Evolutionary conservation across 2,888 invertebrate species (phyloP), one percentile per base, ranked within the genome.

Genomic region (Heteropelma amictum): DNA sequence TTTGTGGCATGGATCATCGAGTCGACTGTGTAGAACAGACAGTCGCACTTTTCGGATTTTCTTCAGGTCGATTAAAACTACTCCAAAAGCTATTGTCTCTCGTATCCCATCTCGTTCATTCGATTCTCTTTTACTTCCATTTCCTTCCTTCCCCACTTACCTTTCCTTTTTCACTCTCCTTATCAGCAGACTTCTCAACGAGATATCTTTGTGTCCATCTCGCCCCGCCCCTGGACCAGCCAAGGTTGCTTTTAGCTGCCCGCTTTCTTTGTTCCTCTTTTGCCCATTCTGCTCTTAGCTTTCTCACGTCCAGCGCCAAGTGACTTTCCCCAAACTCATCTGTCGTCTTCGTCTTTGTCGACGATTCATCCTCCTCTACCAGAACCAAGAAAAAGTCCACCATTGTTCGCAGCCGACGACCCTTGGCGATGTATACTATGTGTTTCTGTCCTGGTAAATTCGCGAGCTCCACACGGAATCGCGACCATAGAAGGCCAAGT

Each of bases 351-450:
- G 30, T 56, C 63, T 28, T 60, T 69, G 40, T 42, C 7, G 14
- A 21, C 69, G n/a, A n/a, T n/a, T 74, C 73, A 60, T 60, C 53
- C 64, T 60, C 69, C 17, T 58, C 56, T 51, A 35, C 51, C 69
- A 42, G 38, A 58, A 38, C 69, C 35, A 64, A 53, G 53, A 51
- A 74, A 69, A 74, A 63, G 70, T 74, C 45, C 51, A 35, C 72
- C 72, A 72, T 76, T 76, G 75, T 76, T 76, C 68, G 67, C 72
- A 19, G 72, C 68, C 42, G 58, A 67, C 74, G 60, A 71, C 61
- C 49, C 45, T 40, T 63, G 35, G 28, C 12, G 28, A 8, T 60
- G 49, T 42, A 19, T 26, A n/a, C 17, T 17, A 45, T 61, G 35
- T 26, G 17, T 42, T 30, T 53, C 40, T 49, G 60, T 71, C 65